Conservation (phyloP, 2,113 vertebrate genomes). For the Ceratotherium simum region DNA sequence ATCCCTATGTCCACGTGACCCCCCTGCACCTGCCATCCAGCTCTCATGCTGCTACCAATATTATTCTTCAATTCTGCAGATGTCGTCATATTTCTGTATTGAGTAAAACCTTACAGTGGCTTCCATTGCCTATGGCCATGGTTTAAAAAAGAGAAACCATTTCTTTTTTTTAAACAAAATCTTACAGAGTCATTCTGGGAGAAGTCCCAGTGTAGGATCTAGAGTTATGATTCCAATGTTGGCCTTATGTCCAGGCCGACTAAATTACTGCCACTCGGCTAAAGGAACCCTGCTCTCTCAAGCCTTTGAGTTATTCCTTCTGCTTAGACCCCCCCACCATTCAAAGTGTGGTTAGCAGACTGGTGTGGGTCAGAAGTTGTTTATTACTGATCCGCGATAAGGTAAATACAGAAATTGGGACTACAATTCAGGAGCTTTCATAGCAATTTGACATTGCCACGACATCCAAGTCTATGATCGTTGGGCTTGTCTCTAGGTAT, state of each 20-base stretch:
- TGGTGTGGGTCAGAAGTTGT: neutral
- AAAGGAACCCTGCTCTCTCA: neutral
- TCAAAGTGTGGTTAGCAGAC: too few relatives aligned
- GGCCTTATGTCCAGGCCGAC: neutral
- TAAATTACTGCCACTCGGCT: neutral
- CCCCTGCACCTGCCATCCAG: too few relatives aligned
- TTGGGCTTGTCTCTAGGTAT: neutral
- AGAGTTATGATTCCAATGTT: neutral
- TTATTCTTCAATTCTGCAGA: neutral
- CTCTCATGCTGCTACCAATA: neutral
- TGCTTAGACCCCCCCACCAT: neutral
- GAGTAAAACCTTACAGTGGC: neutral
- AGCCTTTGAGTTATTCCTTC: neutral
- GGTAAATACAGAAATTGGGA: neutral
- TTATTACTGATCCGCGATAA: neutral
- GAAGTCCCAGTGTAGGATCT: neutral
- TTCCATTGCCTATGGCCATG: neutral
- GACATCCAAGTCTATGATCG: neutral
- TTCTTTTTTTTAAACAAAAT: neutral
- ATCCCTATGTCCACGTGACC: fast-evolving
- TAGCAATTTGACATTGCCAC: neutral
- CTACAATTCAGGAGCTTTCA: neutral
- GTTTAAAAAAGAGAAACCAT: neutral
- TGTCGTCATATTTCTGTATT: neutral
- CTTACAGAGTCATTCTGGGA: neutral